Conservation (phyloP, 2,113 vertebrate genomes). For the Andinoacara biseriatus region DNA sequence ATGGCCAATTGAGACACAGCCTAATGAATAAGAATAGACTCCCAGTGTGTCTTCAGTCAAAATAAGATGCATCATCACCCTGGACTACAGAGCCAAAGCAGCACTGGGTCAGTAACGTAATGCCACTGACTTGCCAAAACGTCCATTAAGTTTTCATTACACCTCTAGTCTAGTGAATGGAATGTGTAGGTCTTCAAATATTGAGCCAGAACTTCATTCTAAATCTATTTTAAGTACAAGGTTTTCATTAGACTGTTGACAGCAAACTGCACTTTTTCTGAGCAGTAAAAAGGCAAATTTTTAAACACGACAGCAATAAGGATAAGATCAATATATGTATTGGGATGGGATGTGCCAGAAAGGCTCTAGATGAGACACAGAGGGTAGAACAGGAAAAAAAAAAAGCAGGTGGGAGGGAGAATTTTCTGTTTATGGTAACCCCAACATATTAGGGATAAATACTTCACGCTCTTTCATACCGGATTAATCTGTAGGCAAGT, state of each 20-base stretch:
- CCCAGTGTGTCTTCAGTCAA: constrained; percentile 12
- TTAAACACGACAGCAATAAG: constrained; percentile 4
- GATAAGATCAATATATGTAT: constrained; percentile 24
- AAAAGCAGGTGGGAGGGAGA: not conserved
- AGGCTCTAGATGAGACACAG: not conserved
- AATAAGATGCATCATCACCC: constrained; percentile 15
- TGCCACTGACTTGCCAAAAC: constrained; percentile 31
- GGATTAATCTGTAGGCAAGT: not conserved
- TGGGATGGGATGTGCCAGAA: not conserved
- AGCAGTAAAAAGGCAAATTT: constrained; percentile 17
- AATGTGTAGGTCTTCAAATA: constrained; percentile 40
- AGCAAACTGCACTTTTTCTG: not conserved
- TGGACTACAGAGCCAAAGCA: constrained; percentile 25
- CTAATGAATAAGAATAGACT: constrained; percentile 54
- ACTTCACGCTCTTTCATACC: not conserved
- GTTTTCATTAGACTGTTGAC: constrained; percentile 4
- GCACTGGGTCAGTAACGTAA: constrained; percentile 22
- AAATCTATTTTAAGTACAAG: constrained; percentile 22
- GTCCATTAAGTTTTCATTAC: constrained; percentile 69
- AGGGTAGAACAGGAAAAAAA: too few species aligned
- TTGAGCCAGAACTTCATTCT: not conserved
- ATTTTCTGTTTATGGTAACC: not conserved
- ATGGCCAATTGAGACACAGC: constrained; percentile 35
- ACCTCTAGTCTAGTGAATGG: constrained; percentile 14
- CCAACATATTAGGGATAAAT: not conserved